Evolutionary conservation across 2,888 invertebrate genomes (phyloP).

Genomic region (Meteorus cinctellus): DNA sequence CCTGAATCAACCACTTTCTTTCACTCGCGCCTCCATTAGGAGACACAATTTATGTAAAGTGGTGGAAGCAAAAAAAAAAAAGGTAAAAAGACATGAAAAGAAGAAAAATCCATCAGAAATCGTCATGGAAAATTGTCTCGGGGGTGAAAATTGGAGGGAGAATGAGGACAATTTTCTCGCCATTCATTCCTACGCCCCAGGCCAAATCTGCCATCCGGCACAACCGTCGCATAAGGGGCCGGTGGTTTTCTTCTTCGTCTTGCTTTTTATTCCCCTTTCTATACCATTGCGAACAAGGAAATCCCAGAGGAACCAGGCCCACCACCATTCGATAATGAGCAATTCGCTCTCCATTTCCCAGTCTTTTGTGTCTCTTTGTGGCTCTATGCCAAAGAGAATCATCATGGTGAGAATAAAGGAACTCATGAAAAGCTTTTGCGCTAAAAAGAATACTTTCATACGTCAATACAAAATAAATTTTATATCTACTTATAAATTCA

Average conservation of each 20-base stretch:
- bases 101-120: conserved; percentile 17
- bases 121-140: neutral
- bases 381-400: conserved; percentile 57
- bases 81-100: neutral
- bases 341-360: conserved; percentile 67
- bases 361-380: conserved; percentile 63
- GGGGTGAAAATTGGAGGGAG: conserved; percentile 3
- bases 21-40: neutral
- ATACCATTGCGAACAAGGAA: conserved; percentile 10
- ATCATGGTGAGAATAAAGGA: neutral
- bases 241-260: conserved; percentile 20
- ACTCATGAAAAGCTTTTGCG: neutral
- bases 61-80: neutral
- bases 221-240: conserved; percentile 14
- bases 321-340: conserved; percentile 65
- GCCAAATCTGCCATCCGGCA: conserved; percentile 42
- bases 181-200: conserved; percentile 43
- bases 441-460: neutral
- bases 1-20: neutral
- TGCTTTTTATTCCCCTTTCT: conserved; percentile 9
- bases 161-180: conserved; percentile 54
- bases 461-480: neutral
- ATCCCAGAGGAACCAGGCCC: conserved; percentile 50
- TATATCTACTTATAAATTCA: neutral
- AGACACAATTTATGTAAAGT: conserved; percentile 3